Base-by-base conservation (phyloP, 2,797 vertebrate species). In the Epinephelus malabaricus region DNA sequence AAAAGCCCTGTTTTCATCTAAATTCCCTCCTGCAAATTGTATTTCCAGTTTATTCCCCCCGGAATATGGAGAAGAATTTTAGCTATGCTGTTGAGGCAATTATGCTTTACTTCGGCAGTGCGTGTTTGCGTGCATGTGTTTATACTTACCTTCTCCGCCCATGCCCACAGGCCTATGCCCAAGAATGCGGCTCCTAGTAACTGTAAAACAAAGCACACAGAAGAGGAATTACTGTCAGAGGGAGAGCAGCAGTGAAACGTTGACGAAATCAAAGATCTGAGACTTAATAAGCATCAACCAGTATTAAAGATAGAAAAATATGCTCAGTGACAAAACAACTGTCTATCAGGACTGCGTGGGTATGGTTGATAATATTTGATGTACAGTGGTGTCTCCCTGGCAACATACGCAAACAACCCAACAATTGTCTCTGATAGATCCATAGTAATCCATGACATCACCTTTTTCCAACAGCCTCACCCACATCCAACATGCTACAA, bases 131-230 rank as follows among this genome's bases (percentile, higher is more conserved):
- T 83, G 65, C 56, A 68, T 73, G 50, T 87, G 87, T 90, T 89
- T 82, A 83, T 78, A 85, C 95, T 95, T 95, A 97, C 97, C 97
- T 98, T 98, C 91, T 98, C 97, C 75, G 96, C 96, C 97, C 97
- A 98, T 94, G 97, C 97, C 97, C 97, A 98, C 89, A 98, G 94
- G 88, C 96, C 97, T 5, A 98, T 95, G 73, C 89, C 95, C 84
- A 98, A 94, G 94, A 98, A 97, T 88, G 97, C 90, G 40, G 97
- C 97, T 88, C 97, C 97, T 73, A 98, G 94, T 90, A 98, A 95
- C 97, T 98, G 94, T 63, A 94, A 95, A 84, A 92, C 74, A 95
- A 90, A 93, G 82, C 63, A 88, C 25, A 93, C 25, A 88, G 65
- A 84, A 10, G 73, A 78, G 47, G 40, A 14, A 30, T 34, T 13